Evolutionary conservation across 2,113 vertebrate species (phyloP).

Genomic region (Spermophilus dauricus): DNA sequence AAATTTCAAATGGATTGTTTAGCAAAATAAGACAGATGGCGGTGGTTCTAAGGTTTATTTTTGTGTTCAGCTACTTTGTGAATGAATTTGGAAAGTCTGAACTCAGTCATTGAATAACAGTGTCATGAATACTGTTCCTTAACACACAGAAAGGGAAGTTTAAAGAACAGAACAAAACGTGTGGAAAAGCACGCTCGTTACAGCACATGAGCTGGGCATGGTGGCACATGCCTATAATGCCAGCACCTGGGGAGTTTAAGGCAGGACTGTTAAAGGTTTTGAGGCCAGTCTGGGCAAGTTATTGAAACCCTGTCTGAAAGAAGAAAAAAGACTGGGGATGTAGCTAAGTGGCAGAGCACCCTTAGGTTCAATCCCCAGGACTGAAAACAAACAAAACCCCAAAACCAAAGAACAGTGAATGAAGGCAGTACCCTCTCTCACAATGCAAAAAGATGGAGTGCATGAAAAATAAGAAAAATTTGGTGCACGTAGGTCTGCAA

Average conservation of each 20-base stretch:
- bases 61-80: neutral
- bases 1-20: neutral
- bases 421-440: neutral
- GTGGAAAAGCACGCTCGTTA: neutral
- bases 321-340: too few relatives aligned
- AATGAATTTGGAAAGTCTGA: constrained; percentile 10
- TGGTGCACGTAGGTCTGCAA: neutral
- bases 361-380: too few relatives aligned
- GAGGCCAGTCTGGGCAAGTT: too few relatives aligned
- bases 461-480: neutral
- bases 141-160: neutral
- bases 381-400: too few relatives aligned
- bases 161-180: neutral
- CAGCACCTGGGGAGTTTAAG: too few relatives aligned
- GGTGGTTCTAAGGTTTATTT: neutral
- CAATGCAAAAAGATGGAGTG: neutral
- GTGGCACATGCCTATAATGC: too few relatives aligned
- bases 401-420: neutral
- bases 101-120: neutral
- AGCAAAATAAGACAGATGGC: neutral
- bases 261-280: too few relatives aligned
- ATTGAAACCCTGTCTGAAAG: too few relatives aligned
- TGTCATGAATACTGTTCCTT: neutral
- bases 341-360: too few relatives aligned
- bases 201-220: neutral